A percentile compares a stretch with the other conserved stretches of the same genome.
phyloP scores from a whole-genome alignment of 2,888 invertebrate genomes.

The Agonopterix subpropinquella region DNA sequence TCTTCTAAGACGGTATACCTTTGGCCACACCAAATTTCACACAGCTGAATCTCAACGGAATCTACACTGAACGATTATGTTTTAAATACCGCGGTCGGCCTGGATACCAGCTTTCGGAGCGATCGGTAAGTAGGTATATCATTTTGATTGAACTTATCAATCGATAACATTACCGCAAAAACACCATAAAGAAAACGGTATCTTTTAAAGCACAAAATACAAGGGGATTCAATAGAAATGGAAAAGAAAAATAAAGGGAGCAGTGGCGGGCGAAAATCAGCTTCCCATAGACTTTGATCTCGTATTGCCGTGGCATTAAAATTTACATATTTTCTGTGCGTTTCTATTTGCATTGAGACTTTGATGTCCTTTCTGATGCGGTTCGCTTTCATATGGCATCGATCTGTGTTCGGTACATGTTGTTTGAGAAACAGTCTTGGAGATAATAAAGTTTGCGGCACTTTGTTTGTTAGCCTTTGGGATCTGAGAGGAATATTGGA shows the following conservation, averaged over 20 bases:
- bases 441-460: conserved; percentile 18
- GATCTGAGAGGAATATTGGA: too few species aligned
- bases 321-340: conserved; percentile 66
- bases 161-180: too few species aligned
- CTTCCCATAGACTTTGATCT: conserved; percentile 56
- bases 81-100: too few species aligned
- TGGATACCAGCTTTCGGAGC: too few species aligned
- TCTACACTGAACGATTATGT: too few species aligned
- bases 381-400: conserved; percentile 33
- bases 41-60: too few species aligned
- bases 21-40: too few species aligned
- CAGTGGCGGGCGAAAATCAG: conserved; percentile 36
- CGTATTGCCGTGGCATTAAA: conserved; percentile 48
- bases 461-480: conserved; percentile 13
- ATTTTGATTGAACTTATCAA: too few species aligned
- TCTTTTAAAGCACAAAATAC: conserved; percentile 30
- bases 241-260: conserved; percentile 31
- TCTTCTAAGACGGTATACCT: too few species aligned
- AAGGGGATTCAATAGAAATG: conserved; percentile 26
- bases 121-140: too few species aligned
- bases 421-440: conserved; percentile 15
- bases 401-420: conserved; percentile 23
- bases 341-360: conserved; percentile 56
- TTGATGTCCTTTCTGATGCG: conserved; percentile 60
- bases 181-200: not conserved